Conservation (phyloP, 2,113 vertebrate genomes). For the Gymnogyps californianus region DNA sequence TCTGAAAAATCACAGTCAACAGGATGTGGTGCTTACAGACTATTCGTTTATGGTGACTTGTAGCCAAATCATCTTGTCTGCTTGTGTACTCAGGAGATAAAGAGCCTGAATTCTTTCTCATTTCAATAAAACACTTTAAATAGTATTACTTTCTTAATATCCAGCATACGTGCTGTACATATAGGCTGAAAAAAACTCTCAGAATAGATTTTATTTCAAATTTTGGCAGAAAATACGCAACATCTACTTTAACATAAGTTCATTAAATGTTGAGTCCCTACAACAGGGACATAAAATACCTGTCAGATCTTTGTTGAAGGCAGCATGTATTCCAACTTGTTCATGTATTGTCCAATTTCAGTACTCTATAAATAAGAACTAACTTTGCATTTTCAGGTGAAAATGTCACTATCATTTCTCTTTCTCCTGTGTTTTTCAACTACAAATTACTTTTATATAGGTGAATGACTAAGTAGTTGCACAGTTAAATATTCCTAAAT, state of each 20-base stretch:
- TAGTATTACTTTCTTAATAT: not conserved
- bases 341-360: not conserved
- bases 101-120: not conserved
- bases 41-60: not conserved
- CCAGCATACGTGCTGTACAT: not conserved
- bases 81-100: not conserved
- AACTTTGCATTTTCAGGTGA: not conserved
- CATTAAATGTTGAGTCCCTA: not conserved
- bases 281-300: not conserved
- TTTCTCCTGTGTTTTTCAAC: not conserved
- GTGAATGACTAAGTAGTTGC: not conserved
- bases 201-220: not conserved
- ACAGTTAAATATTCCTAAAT: not conserved
- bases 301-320: not conserved
- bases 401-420: not conserved
- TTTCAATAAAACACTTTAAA: not conserved
- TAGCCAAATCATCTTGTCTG: not conserved
- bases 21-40: not conserved
- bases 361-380: not conserved
- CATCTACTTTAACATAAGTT: not conserved
- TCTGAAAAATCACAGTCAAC: not conserved
- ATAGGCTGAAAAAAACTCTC: not conserved
- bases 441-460: not conserved
- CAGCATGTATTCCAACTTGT: not conserved
- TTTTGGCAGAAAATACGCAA: not conserved